Evolutionary conservation across 2,113 vertebrate genomes (phyloP), one percentile per base, ranked within the genome.

Genomic region (Poeciliopsis prolifica): DNA sequence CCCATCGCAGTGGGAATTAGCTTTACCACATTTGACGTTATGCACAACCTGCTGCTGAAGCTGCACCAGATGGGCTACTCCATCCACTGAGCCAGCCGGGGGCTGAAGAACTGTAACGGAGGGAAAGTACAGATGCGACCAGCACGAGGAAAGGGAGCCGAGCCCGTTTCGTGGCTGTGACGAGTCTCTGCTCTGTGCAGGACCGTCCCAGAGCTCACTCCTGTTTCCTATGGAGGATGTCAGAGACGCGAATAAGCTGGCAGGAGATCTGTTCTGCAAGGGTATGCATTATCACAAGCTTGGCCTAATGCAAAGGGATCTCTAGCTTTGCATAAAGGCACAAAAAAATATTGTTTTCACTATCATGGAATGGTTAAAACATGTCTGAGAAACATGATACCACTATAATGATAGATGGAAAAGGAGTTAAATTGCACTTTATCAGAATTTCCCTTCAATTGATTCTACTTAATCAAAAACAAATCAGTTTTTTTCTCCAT

Each of bases 11-110:
- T 99, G 72, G 98, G 97, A 5, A 96, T 98, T 78, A 99, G 98
- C 92, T 97, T 99, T 90, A 97, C 95, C 77, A 98, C 97, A 65
- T 99, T 99, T 12, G 98, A 99, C 93, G 91, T 98, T 83, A 95
- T 86, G 13, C 97, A 98, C 91, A 95, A 94, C 87, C 92, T 99
- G 19, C 91, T 99, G 64, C 92, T 94, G n/a, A 96, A 93, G 63
- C 68, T 97, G 76, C 96, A 96, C 91, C 92, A 90, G 91, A 86
- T 89, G 54, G 76, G 86, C 24, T 90, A 82, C 2, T 79, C 78
- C 3, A 82, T 93, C 1, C 95, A 94, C 89, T 95, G 86, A 94
- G 40, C 29, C 12, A 28, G 22, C n/a, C 0, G 12, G 24, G 19
- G 65, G 65, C 3, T 13, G 7, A 72, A 14, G 26, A 54, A 37